Evolutionary conservation across 2,888 invertebrate species (phyloP).

Genomic region (Tridacna gigas): DNA sequence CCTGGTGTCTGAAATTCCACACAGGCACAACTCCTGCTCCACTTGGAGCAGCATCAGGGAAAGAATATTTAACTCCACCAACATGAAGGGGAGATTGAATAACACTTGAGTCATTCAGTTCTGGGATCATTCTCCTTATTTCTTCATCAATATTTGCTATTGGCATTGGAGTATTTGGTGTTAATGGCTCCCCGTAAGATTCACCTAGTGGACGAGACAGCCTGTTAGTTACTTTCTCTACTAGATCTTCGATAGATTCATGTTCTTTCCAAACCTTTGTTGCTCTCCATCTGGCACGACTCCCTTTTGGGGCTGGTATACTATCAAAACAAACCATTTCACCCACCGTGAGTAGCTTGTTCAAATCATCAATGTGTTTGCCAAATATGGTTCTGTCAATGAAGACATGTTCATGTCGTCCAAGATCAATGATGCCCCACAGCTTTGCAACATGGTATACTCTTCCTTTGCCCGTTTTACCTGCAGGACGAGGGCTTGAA

Average conservation of each 20-base stretch:
- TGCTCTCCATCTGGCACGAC: constrained; percentile 84
- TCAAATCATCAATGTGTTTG: constrained; percentile 83
- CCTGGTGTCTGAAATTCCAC: constrained; percentile 82
- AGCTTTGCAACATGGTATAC: constrained; percentile 85
- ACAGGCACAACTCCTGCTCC: constrained; percentile 84
- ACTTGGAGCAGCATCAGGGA: constrained; percentile 83
- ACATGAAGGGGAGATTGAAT: constrained; percentile 75
- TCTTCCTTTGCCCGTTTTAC: constrained; percentile 82
- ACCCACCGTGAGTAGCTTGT: constrained; percentile 82
- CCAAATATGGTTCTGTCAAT: constrained; percentile 84
- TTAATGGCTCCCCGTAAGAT: constrained; percentile 64
- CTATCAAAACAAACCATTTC: constrained; percentile 85
- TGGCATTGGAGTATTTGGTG: constrained; percentile 71
- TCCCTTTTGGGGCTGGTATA: constrained; percentile 84
- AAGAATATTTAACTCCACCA: constrained; percentile 78
- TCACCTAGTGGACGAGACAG: constrained; percentile 74
- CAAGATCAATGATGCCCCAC: constrained; percentile 85
- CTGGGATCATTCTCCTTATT: constrained; percentile 79
- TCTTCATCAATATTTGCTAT: constrained; percentile 83
- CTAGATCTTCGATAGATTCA: constrained; percentile 81
- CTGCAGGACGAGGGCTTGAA: constrained; percentile 74
- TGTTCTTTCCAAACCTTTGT: constrained; percentile 84
- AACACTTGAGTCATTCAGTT: constrained; percentile 77
- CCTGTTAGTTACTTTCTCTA: constrained; percentile 77
- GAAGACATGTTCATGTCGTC: constrained; percentile 85